Evolutionary conservation across 64 coral and sea anemone species (phyloP).

Genomic region (Dendrophyllia cribrosa): DNA sequence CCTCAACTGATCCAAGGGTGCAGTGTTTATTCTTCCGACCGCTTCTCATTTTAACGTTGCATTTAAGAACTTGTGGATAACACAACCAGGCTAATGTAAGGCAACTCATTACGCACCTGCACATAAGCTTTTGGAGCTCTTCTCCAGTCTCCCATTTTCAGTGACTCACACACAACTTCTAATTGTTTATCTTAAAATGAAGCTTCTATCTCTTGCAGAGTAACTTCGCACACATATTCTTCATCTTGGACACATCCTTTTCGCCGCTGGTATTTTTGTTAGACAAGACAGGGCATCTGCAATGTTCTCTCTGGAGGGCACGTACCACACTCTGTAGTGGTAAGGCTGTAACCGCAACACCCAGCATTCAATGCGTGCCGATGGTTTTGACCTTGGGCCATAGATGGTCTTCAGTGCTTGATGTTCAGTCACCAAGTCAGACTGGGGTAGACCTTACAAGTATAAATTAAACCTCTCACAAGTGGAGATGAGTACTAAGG

Average conservation of each 20-base stretch:
- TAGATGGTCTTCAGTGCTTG: too few species aligned
- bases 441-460: neutral
- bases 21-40: too few species aligned
- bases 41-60: too few species aligned
- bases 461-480: too few species aligned
- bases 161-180: neutral
- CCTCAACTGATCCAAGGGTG: too few species aligned
- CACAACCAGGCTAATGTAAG: constrained; percentile 39
- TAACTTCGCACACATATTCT: neutral
- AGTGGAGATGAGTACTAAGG: neutral
- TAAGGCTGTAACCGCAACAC: too few species aligned
- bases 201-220: constrained; percentile 10
- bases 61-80: too few species aligned
- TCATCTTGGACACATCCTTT: neutral
- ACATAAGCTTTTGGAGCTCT: constrained; percentile 22
- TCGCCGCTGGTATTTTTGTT: neutral
- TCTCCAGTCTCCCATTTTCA: constrained; percentile 7
- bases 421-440: neutral
- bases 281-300: neutral
- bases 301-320: neutral
- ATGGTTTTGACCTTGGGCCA: neutral
- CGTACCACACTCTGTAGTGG: too few species aligned
- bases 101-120: constrained; percentile 22
- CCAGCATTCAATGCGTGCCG: neutral
- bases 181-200: constrained; percentile 3